phyloP scores from a whole-genome alignment of 2,797 vertebrate genomes.

The Morus bassanus region DNA sequence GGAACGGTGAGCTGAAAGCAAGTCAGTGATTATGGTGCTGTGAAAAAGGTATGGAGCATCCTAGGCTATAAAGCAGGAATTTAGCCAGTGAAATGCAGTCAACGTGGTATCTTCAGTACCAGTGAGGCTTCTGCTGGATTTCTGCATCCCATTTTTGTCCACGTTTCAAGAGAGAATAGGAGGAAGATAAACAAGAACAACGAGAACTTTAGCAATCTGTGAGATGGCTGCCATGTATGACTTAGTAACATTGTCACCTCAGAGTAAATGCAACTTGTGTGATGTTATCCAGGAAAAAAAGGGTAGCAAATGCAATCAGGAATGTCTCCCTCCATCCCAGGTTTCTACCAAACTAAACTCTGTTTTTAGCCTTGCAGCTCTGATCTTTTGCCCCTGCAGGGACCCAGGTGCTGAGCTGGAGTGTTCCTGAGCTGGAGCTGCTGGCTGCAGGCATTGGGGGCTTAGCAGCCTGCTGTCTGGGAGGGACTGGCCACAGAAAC shows the following conservation, averaged over 20 bases:
- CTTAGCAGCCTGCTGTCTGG: not conserved
- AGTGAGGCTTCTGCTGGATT: not conserved
- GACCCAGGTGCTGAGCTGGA: not conserved
- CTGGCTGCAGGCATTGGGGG: not conserved
- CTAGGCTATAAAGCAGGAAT: not conserved
- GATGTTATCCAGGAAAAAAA: not conserved
- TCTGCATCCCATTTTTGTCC: not conserved
- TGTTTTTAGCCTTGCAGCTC: not conserved
- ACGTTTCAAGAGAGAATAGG: not conserved
- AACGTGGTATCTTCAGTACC: not conserved
- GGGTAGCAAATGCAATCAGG: not conserved
- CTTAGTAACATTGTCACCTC: not conserved
- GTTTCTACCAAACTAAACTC: not conserved
- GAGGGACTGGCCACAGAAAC: not conserved
- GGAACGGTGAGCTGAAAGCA: not conserved
- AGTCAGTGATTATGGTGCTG: not conserved
- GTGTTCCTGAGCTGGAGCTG: not conserved
- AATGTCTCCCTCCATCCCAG: not conserved
- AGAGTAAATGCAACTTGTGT: not conserved
- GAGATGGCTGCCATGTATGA: not conserved
- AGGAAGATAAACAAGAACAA: not conserved
- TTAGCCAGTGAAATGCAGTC: not conserved
- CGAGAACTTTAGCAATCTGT: not conserved
- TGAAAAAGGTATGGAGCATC: not conserved
- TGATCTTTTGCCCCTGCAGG: not conserved